phyloP scores from a whole-genome alignment of 2,113 vertebrate genomes.

The Passer domesticus region DNA sequence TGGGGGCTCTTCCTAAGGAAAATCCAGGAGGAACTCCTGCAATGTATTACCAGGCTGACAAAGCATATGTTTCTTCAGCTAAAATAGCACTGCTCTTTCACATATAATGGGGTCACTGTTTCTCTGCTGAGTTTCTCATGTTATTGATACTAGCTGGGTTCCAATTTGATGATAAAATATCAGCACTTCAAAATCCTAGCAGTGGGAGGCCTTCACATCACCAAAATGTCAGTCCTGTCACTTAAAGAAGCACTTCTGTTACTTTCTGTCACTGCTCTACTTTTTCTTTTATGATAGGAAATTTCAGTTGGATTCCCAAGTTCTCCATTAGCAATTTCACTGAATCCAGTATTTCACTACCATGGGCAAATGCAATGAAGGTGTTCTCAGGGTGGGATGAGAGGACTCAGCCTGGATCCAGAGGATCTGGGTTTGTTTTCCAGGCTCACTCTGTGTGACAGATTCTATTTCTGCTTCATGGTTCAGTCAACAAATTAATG shows the following conservation, averaged over 20 bases:
- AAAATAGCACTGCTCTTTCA: slow-evolving; percentile 8
- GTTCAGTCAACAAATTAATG: background rate
- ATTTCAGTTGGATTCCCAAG: background rate
- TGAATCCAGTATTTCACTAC: background rate
- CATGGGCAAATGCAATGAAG: background rate
- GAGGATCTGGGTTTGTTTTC: background rate
- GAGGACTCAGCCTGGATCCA: background rate
- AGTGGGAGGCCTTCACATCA: slow-evolving; percentile 7
- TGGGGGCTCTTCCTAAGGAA: background rate
- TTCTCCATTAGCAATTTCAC: background rate
- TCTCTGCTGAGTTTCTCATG: background rate
- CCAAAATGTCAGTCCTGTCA: background rate
- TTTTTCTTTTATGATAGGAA: background rate
- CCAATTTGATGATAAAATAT: slow-evolving; percentile 33
- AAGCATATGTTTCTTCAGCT: background rate
- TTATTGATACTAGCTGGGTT: slow-evolving; percentile 10
- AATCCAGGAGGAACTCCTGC: background rate
- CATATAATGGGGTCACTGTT: slow-evolving; percentile 2
- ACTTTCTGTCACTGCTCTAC: background rate
- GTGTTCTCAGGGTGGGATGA: background rate
- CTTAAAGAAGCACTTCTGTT: background rate
- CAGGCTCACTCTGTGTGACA: background rate
- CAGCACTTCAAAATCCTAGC: slow-evolving; percentile 1
- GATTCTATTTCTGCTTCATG: background rate
- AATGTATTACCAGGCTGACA: background rate